These are phyloP conservation scores for Myiozetetes cayanensis DNA, from an alignment of 2,113 vertebrate genomes.

Conservation along the genomic window DNA sequence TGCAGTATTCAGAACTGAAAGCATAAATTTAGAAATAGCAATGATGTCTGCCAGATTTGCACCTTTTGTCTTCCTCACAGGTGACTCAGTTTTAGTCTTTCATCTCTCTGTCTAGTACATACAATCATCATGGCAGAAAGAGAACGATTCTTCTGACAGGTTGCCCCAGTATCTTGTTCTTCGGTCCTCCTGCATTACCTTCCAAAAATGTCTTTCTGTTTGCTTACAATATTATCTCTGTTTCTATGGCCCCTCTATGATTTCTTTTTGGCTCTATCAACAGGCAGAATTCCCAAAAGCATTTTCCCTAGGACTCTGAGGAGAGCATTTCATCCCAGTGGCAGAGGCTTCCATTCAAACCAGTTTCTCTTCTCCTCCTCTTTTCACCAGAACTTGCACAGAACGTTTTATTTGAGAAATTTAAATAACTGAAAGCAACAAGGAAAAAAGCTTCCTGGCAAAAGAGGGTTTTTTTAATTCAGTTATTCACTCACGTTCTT, in stretches of 20 bases:
- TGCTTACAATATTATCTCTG: background rate
- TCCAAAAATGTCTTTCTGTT: background rate
- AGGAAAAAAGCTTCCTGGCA: background rate
- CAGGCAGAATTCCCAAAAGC: background rate
- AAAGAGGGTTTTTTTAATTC: background rate
- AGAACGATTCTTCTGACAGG: background rate
- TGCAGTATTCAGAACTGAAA: background rate
- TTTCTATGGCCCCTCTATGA: background rate
- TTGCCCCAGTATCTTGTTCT: background rate
- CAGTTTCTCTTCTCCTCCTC: background rate
- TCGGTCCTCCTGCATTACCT: background rate
- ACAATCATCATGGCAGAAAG: background rate
- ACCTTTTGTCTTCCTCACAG: background rate
- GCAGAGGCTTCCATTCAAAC: background rate
- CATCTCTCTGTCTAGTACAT: background rate
- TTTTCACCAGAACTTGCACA: background rate
- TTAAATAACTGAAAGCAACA: background rate
- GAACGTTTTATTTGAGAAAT: background rate
- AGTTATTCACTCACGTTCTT: background rate
- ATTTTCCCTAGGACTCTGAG: background rate
- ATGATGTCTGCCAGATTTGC: background rate
- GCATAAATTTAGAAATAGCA: background rate
- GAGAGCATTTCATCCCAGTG: background rate
- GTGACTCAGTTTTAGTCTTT: background rate
- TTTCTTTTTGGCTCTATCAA: background rate